Conservation (phyloP, 92 coral and sea anemone genomes). For the Epizoanthus illoricatus region DNA sequence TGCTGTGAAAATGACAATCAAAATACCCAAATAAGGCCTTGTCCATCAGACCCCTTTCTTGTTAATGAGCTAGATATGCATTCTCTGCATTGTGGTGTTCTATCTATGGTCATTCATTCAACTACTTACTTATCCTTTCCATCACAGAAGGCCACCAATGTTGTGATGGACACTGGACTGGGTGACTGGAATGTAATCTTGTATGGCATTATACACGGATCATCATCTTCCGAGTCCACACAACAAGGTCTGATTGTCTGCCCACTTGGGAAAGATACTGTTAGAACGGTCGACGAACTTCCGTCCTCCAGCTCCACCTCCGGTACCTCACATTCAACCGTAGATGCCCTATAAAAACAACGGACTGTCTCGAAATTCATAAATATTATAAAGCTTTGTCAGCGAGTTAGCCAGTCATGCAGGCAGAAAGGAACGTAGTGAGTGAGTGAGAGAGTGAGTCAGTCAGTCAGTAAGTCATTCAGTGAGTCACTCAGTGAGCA, state of each 20-base stretch:
- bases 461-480: too few relatives aligned
- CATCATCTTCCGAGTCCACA: slow-evolving; percentile 48
- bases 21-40: too few relatives aligned
- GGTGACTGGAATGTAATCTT: slow-evolving; percentile 77
- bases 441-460: too few relatives aligned
- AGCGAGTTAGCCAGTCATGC: not conserved
- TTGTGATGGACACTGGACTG: slow-evolving; percentile 83
- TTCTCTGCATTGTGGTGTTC: too few relatives aligned
- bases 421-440: too few relatives aligned
- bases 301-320: slow-evolving; percentile 92
- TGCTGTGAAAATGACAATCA: too few relatives aligned
- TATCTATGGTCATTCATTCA: not conserved
- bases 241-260: slow-evolving; percentile 79
- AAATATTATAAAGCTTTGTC: not conserved
- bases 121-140: slow-evolving; percentile 72
- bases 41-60: too few relatives aligned
- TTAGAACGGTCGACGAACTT: slow-evolving; percentile 67
- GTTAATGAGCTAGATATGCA: too few relatives aligned
- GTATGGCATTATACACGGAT: slow-evolving; percentile 76
- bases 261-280: slow-evolving; percentile 80
- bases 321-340: slow-evolving; percentile 75
- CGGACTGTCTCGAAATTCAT: not conserved
- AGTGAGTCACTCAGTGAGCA: too few relatives aligned
- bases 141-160: slow-evolving; percentile 67
- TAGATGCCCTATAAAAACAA: slow-evolving; percentile 56